Evolutionary conservation across 2,888 invertebrate genomes (phyloP).

Genomic region (Opisthograptis luteolata): DNA sequence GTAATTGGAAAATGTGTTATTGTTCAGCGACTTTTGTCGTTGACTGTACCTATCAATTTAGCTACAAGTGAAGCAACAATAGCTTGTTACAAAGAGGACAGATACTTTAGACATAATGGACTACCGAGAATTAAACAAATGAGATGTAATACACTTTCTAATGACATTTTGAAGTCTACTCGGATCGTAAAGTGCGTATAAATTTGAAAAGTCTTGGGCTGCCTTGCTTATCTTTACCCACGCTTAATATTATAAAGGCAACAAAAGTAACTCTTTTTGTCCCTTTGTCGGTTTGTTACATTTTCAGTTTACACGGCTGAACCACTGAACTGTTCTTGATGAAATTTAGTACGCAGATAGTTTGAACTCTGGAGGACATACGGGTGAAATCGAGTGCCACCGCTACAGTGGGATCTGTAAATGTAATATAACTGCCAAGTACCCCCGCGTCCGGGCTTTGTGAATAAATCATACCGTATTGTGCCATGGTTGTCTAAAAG

Average conservation of each 20-base stretch:
- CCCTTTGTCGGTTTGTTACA: too few species aligned
- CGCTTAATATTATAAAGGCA: too few species aligned
- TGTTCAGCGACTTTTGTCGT: too few species aligned
- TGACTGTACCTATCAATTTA: constrained; percentile 14
- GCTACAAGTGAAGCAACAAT: constrained; percentile 7
- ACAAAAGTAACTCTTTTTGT: too few species aligned
- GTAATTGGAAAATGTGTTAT: too few species aligned
- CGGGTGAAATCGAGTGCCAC: too few species aligned
- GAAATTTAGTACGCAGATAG: too few species aligned
- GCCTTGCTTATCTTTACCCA: neutral
- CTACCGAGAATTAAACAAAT: neutral
- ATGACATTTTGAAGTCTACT: neutral
- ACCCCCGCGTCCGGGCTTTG: constrained; percentile 46
- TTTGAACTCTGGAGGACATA: too few species aligned
- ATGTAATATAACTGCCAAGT: constrained; percentile 52
- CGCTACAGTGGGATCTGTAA: too few species aligned
- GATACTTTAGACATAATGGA: neutral
- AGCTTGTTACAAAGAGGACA: constrained; percentile 7
- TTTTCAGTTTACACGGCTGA: too few species aligned
- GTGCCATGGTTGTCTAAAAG: too few species aligned
- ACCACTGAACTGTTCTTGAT: too few species aligned
- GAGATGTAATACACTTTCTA: neutral
- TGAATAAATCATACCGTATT: constrained; percentile 45
- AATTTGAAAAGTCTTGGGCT: neutral
- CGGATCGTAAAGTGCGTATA: neutral